Conservation (phyloP, 2,113 vertebrate species). For the Myodes glareolus region DNA sequence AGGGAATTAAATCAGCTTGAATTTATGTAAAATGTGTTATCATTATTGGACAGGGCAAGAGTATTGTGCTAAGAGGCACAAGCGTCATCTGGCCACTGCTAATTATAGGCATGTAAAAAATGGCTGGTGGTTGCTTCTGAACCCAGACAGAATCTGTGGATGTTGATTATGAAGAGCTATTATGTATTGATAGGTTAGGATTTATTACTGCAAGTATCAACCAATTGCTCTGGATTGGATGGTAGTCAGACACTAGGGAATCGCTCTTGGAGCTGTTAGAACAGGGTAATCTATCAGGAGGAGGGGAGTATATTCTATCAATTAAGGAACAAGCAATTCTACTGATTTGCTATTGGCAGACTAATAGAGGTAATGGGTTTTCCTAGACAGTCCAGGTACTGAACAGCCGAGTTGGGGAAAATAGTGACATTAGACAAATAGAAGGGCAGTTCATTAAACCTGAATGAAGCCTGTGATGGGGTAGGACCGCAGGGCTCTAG, state of each 20-base stretch:
- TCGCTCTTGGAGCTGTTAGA: conserved; percentile 84
- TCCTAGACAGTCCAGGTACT: conserved; percentile 85
- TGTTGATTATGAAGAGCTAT: conserved; percentile 86
- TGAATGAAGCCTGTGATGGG: conserved; percentile 72
- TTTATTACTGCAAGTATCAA: conserved; percentile 86
- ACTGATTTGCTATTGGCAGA: conserved; percentile 88
- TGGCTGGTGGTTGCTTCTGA: conserved; percentile 75
- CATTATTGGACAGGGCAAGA: not conserved
- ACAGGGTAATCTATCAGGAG: conserved; percentile 88
- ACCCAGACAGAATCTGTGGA: conserved; percentile 81
- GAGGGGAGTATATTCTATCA: conserved; percentile 87
- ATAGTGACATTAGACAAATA: conserved; percentile 84
- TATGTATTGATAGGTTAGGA: conserved; percentile 87
- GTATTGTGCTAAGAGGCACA: conserved; percentile 51
- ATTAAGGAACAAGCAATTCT: conserved; percentile 91
- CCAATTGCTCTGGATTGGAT: conserved; percentile 81
- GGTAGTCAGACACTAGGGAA: conserved; percentile 83
- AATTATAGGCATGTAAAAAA: conserved; percentile 83
- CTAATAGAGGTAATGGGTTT: conserved; percentile 91
- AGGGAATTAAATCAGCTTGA: conserved; percentile 80
- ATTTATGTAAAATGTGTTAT: conserved; percentile 74
- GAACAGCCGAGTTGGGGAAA: conserved; percentile 81
- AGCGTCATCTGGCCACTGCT: conserved; percentile 78
- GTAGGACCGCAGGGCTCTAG: conserved; percentile 56
- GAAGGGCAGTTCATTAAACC: conserved; percentile 85